Conservation (phyloP, 2,113 vertebrate species). For the Rhagologus leucostigma region DNA sequence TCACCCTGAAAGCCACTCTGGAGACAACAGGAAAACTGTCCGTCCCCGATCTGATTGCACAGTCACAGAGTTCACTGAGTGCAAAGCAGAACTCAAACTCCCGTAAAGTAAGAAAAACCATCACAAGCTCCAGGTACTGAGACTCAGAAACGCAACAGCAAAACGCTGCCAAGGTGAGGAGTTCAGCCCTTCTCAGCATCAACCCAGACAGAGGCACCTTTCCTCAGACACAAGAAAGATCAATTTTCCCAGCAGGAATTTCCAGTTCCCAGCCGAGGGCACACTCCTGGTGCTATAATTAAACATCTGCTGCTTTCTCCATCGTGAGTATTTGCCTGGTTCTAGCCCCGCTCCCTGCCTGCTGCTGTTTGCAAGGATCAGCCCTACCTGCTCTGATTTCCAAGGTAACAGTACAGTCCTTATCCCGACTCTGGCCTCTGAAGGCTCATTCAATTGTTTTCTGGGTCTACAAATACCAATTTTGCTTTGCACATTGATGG, state of each 20-base stretch:
- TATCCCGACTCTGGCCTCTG: neutral
- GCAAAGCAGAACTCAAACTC: neutral
- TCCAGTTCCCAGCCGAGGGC: neutral
- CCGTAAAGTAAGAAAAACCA: neutral
- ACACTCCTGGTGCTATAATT: neutral
- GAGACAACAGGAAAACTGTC: neutral
- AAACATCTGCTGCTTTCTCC: neutral
- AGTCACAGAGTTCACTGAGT: accelerated
- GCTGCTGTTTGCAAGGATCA: neutral
- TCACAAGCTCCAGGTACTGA: neutral
- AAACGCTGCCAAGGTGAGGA: neutral
- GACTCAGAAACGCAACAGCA: neutral
- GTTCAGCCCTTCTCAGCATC: neutral
- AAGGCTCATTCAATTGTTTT: neutral
- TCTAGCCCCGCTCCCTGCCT: neutral
- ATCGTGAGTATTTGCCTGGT: neutral
- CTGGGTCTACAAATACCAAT: neutral
- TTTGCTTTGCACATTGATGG: neutral
- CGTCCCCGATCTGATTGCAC: neutral
- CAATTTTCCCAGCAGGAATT: neutral
- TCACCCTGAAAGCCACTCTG: neutral
- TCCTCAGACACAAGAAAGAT: neutral
- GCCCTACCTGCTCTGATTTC: neutral
- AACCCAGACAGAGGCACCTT: neutral
- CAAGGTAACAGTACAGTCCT: neutral